Evolutionary conservation across 1,140 invertebrate species (phyloP), one percentile per base, ranked within the genome.

Genomic region (Paraescarpia echinospica): DNA sequence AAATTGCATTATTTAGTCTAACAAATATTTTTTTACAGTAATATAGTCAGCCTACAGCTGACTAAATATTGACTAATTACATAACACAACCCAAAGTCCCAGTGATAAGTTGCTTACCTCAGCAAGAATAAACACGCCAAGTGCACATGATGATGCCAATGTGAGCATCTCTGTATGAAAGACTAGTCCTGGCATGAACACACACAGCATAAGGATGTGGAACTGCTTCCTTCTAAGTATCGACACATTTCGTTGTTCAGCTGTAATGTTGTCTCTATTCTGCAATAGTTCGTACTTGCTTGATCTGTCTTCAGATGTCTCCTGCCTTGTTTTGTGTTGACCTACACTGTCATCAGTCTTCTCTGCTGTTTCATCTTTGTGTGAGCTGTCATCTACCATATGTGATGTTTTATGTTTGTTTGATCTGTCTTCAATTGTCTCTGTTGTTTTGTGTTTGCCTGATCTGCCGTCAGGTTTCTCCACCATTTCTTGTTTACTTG

Each of bases 111-210:
- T 33, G 33, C 35, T 12, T 89, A 92, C 92, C 92, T 91, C 92
- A 34, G 90, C 88, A 9, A 92, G 18, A n/a, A 92, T 34, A 35
- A 92, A 34, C 35, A 92, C 33, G n/a, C 89, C 89, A 27, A 91
- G 77, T 27, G 92, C 89, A 91, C 77, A 33, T 9, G 89, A 59
- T n/a, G 88, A 92, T 8, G 92, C 92, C 34, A 90, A 34, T 2
- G 35, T 34, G 35, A 90, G 88, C n/a, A 92, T 35, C 89, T 89
- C 88, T 6, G 77, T 27, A 35, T 92, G 35, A 12, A 92, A n/a
- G 5, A 90, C 31, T 35, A 92, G 77, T n/a, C 92, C 92, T 8
- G 92, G 92, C 89, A 92, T 22, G 34, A 89, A 92, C 1, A 92
- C 89, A 35, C n/a, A n/a, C 31, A 41, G n/a, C 35, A 90, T 41